Percentiles rank a stretch among this genome's conserved stretches.
Conservation (phyloP, 1,140 invertebrate genomes). For the Semibalanus balanoides region DNA sequence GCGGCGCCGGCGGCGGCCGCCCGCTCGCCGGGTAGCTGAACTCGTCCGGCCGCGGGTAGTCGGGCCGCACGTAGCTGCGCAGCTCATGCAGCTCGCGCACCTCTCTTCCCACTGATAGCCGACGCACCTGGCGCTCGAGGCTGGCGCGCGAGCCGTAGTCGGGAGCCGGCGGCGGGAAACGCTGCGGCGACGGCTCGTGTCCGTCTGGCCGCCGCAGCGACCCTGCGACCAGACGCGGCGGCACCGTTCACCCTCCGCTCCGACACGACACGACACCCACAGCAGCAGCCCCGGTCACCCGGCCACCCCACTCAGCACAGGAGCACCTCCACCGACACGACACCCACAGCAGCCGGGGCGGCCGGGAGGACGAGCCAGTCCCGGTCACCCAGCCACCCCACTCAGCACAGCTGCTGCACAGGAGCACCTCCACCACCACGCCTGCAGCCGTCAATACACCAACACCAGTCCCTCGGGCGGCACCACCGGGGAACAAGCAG, state of each 20-base stretch:
- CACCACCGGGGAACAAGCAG: too few species aligned
- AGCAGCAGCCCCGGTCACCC: too few species aligned
- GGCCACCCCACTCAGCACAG: too few species aligned
- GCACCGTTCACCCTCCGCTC: neutral
- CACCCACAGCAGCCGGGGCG: too few species aligned
- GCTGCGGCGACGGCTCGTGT: neutral
- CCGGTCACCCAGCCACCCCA: too few species aligned
- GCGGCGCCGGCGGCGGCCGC: conserved; percentile 23
- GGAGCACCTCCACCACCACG: too few species aligned
- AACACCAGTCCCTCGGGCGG: too few species aligned
- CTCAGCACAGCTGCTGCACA: too few species aligned
- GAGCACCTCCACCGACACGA: too few species aligned
- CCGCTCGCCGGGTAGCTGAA: conserved; percentile 19
- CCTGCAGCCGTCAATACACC: too few species aligned
- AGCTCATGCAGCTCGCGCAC: conserved; percentile 5
- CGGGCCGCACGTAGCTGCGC: conserved; percentile 13
- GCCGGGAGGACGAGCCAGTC: too few species aligned
- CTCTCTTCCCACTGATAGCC: neutral
- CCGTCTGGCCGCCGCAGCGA: neutral
- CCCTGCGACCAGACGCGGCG: neutral
- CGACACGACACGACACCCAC: conserved; percentile 1
- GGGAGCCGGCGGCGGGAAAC: conserved; percentile 5
- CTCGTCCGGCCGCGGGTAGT: conserved; percentile 20
- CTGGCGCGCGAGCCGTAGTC: conserved; percentile 2
- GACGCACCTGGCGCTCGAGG: neutral